These are phyloP conservation scores for Macroglossus sobrinus DNA, from an alignment of 2,113 vertebrate species.

Conservation along the genomic window DNA sequence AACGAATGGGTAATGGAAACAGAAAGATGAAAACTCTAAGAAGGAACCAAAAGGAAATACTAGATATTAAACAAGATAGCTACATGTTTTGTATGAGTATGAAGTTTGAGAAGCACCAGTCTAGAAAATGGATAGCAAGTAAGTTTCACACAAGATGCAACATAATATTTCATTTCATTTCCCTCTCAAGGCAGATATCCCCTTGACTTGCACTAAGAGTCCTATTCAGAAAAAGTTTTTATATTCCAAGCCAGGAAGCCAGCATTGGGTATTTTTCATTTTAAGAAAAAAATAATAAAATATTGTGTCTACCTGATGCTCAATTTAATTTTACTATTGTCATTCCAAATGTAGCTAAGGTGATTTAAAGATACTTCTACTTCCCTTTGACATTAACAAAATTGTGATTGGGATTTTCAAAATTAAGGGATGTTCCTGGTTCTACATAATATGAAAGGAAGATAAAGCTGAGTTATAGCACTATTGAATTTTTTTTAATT, in stretches of 20 bases:
- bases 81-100: neutral
- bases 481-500: neutral
- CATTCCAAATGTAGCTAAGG: neutral
- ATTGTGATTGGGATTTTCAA: neutral
- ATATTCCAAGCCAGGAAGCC: neutral
- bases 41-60: neutral
- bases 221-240: neutral
- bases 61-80: neutral
- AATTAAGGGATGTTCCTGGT: neutral
- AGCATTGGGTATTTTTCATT: neutral
- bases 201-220: neutral
- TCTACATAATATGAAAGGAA: neutral
- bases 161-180: neutral
- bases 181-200: neutral
- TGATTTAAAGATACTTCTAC: neutral
- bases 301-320: neutral
- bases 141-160: neutral
- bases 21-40: neutral
- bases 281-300: neutral
- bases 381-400: neutral
- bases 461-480: neutral
- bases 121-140: neutral
- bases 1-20: neutral
- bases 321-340: neutral
- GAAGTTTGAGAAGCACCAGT: neutral